Conservation (phyloP, 2,888 invertebrate species). For the Lithophane leautieri region DNA sequence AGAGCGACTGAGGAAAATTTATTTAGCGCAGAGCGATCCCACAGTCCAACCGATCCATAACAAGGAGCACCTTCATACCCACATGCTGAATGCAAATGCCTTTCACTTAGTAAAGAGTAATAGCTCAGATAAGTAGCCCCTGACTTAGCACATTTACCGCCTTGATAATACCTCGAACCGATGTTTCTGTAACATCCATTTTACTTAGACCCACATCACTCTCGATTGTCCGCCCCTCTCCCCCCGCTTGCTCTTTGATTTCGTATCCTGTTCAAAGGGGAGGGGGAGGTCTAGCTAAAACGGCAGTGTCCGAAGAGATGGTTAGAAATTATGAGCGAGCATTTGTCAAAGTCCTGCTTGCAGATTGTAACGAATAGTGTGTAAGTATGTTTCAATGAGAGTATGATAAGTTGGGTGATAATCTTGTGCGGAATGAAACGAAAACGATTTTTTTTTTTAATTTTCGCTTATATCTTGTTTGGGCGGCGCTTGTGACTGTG, state of each 20-base stretch:
- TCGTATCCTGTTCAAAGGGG: conserved; percentile 45
- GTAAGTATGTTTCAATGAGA: conserved; percentile 63
- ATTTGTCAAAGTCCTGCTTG: conserved; percentile 85
- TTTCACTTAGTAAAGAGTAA: conserved; percentile 83
- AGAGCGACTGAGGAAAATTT: conserved; percentile 55
- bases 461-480: neutral
- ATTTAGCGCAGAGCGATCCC: conserved; percentile 52
- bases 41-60: conserved; percentile 55
- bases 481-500: neutral
- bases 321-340: conserved; percentile 81
- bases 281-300: conserved; percentile 66
- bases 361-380: conserved; percentile 71
- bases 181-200: conserved; percentile 75
- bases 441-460: too few relatives aligned
- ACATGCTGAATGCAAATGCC: conserved; percentile 78
- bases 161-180: conserved; percentile 80
- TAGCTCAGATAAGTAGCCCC: conserved; percentile 83
- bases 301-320: conserved; percentile 71
- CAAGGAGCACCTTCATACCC: conserved; percentile 56
- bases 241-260: conserved; percentile 46
- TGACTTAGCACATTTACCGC: conserved; percentile 85
- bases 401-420: conserved; percentile 9
- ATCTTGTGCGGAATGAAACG: neutral
- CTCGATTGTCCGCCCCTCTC: conserved; percentile 39
- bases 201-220: conserved; percentile 67